Evolutionary conservation across 2,888 invertebrate genomes (phyloP), one percentile per base, ranked within the genome.

Genomic region (Trichopria drosophilae): DNA sequence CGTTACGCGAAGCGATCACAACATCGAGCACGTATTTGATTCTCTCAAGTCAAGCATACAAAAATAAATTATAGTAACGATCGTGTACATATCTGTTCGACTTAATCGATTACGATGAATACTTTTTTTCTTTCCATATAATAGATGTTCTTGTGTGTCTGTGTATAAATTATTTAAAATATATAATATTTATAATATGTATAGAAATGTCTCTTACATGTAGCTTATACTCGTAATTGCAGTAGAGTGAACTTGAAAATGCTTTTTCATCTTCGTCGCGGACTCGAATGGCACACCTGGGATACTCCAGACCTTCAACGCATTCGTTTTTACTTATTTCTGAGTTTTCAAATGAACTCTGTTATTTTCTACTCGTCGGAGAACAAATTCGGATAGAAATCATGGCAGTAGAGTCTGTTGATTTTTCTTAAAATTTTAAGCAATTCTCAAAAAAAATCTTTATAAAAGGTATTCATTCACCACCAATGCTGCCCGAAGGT

Each of bases 211-310:
- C 39, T 51, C 43, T 51, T 54, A 46, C 43, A 51, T n/a, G n/a
- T 39, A 50, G 39, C 50, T 53, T 50, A 36, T 45, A 41, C 19
- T 50, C 42, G 31, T 45, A 53, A 39, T 50, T 50, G 32, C 29
- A 40, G 43, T 23, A 37, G 43, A 34, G 24, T 49, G 20, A 53
- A 54, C n/a, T n/a, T n/a, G n/a, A n/a, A n/a, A n/a, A n/a, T n/a
- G n/a, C n/a, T n/a, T n/a, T n/a, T n/a, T n/a, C n/a, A n/a, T n/a
- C n/a, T n/a, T n/a, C n/a, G n/a, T n/a, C n/a, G n/a, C n/a, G n/a
- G n/a, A n/a, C n/a, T n/a, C n/a, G n/a, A 54, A 54, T 54, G 54
- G 54, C 54, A 54, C 54, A 51, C 47, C 51, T 34, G 39, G 45
- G 53, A 51, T 45, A 51, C 46, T 54, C 46, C 32, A 43, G 49